phyloP scores from a whole-genome alignment of 2,113 vertebrate genomes.

The Platysteira castanea region DNA sequence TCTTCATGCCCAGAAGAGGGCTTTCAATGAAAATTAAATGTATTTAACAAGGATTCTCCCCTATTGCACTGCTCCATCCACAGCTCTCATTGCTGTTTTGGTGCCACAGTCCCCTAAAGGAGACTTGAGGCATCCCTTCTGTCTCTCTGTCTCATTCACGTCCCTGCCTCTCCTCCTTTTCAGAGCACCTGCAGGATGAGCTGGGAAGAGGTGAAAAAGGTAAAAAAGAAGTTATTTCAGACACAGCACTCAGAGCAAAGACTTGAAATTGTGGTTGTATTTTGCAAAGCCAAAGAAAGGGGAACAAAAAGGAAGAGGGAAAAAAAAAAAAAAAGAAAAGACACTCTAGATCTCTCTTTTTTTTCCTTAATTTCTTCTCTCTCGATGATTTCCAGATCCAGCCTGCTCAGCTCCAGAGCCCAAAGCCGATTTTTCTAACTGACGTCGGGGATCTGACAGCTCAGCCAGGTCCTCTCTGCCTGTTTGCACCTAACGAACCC shows the following conservation, averaged over 20 bases:
- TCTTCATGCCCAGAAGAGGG: background rate
- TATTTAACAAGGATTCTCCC: background rate
- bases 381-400: background rate
- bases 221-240: background rate
- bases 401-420: background rate
- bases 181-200: constrained; percentile 70
- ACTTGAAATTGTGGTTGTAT: background rate
- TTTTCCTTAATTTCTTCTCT: background rate
- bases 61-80: background rate
- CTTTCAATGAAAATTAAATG: background rate
- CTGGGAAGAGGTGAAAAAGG: constrained; percentile 78
- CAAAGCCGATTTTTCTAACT: background rate
- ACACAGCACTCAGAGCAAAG: accelerated
- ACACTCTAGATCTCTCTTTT: background rate
- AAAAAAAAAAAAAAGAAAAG: background rate
- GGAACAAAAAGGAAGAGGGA: accelerated
- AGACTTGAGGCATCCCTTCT: no score
- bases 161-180: background rate
- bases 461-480: background rate
- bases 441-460: background rate
- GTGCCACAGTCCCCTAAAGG: background rate
- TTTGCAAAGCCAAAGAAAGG: background rate
- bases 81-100: background rate
- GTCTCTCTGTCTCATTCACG: background rate
- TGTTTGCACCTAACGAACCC: background rate